phyloP scores from a whole-genome alignment of 2,113 vertebrate species.

The Rhinoderma darwinii region DNA sequence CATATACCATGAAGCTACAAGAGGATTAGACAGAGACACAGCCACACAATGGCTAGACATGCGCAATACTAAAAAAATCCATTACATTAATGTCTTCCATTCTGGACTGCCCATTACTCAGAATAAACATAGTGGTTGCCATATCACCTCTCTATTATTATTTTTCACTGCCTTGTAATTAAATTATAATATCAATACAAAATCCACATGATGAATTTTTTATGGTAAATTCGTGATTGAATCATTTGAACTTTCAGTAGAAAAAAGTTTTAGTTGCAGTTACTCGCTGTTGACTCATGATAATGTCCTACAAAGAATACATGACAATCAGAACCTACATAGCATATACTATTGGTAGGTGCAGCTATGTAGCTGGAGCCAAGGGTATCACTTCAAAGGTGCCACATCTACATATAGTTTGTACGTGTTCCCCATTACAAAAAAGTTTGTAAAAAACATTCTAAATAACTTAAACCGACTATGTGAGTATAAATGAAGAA shows the following conservation, averaged over 20 bases:
- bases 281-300: not conserved
- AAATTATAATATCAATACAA: not conserved
- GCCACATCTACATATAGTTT: no score
- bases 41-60: not conserved
- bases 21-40: not conserved
- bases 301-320: not conserved
- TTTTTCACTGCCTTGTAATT: not conserved
- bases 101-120: not conserved
- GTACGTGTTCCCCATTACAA: no score
- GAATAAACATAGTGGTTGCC: not conserved
- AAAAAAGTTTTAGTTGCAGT: no score
- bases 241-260: not conserved
- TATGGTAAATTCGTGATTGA: not conserved
- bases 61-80: not conserved
- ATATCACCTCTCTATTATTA: not conserved
- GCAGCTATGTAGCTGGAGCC: no score
- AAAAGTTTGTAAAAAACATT: no score
- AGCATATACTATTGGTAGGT: not conserved
- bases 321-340: not conserved
- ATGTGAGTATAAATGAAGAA: no score
- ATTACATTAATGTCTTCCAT: not conserved
- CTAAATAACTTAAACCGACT: no score
- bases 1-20: no score
- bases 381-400: no score
- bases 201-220: not conserved